These are phyloP conservation scores for Drosophila antonietae DNA, from an alignment of 2,888 invertebrate genomes.

Conservation along the genomic window DNA sequence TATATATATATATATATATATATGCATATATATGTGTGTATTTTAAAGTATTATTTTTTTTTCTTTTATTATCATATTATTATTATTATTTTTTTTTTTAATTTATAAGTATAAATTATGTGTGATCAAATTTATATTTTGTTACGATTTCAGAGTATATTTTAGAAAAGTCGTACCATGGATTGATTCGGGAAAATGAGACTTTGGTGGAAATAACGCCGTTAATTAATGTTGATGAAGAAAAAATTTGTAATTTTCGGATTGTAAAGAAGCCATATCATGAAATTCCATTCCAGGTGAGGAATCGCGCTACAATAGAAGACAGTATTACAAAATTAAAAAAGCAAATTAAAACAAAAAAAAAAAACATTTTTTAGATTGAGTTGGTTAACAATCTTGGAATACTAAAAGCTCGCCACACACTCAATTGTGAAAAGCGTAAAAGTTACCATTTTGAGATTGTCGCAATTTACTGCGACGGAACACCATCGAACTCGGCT, in stretches of 20 bases:
- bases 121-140: background rate
- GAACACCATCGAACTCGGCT: slow-evolving; percentile 93
- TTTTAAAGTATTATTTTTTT: too few relatives aligned
- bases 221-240: slow-evolving; percentile 93
- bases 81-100: too few relatives aligned
- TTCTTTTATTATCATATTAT: too few relatives aligned
- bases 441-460: slow-evolving; percentile 98
- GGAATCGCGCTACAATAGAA: slow-evolving; percentile 30
- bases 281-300: slow-evolving; percentile 95
- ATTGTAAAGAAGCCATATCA: slow-evolving; percentile 96
- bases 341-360: background rate
- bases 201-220: slow-evolving; percentile 96
- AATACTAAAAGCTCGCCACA: slow-evolving; percentile 90
- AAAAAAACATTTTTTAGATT: slow-evolving; percentile 85
- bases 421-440: slow-evolving; percentile 96
- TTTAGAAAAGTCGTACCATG: slow-evolving; percentile 95
- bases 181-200: slow-evolving; percentile 96
- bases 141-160: slow-evolving; percentile 77
- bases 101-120: background rate
- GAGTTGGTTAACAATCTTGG: slow-evolving; percentile 92
- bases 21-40: too few relatives aligned
- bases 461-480: slow-evolving; percentile 96
- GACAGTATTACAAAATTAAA: background rate
- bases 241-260: slow-evolving; percentile 93
- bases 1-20: too few relatives aligned